Evolutionary conservation across 1,140 invertebrate species (phyloP).

Genomic region (Ectropis grisescens): DNA sequence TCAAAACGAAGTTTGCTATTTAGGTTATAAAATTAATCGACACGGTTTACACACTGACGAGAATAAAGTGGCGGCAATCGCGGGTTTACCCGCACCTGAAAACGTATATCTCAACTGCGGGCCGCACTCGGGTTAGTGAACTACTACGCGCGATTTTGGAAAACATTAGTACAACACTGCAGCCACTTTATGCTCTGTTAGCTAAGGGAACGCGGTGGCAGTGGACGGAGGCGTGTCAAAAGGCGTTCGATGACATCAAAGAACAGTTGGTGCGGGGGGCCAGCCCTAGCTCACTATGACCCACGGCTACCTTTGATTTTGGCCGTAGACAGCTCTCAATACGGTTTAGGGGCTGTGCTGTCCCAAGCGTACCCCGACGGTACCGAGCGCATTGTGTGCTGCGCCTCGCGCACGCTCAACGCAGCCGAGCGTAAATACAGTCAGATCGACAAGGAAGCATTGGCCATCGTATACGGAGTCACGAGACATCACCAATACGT

Average conservation of each 20-base stretch:
- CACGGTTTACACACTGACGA: slow-evolving; percentile 8
- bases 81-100: not conserved
- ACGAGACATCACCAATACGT: slow-evolving; percentile 7
- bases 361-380: slow-evolving; percentile 2
- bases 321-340: slow-evolving; percentile 6
- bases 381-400: slow-evolving; percentile 13
- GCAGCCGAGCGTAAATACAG: slow-evolving; percentile 22
- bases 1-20: slow-evolving; percentile 10
- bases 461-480: slow-evolving; percentile 5
- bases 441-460: slow-evolving; percentile 20
- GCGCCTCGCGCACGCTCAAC: slow-evolving; percentile 21
- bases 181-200: slow-evolving; percentile 7
- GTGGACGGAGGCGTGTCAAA: slow-evolving; percentile 2
- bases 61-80: slow-evolving; percentile 9
- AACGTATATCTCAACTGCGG: slow-evolving; percentile 5
- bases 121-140: slow-evolving; percentile 4
- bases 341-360: slow-evolving; percentile 6
- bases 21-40: slow-evolving; percentile 12
- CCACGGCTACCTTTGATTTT: not conserved
- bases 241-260: slow-evolving; percentile 4
- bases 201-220: slow-evolving; percentile 2
- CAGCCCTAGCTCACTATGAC: slow-evolving; percentile 4
- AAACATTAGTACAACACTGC: slow-evolving; percentile 6
- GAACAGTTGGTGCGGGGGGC: not conserved
- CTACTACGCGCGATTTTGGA: slow-evolving; percentile 6